Conservation (phyloP, 2,797 vertebrate genomes). For the Mico argentatus region DNA sequence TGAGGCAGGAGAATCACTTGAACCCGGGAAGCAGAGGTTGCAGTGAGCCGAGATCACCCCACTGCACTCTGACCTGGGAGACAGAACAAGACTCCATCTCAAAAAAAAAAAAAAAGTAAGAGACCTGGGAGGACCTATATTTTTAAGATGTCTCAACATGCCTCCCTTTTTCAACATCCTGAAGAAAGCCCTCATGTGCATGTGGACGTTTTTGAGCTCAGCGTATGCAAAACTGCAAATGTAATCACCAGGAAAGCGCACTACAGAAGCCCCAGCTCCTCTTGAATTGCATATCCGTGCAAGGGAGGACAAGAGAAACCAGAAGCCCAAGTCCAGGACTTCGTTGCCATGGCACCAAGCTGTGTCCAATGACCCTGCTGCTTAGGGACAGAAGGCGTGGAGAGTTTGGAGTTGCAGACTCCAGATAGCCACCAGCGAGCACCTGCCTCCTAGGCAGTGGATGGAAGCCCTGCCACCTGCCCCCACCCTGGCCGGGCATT, state of each 20-base stretch:
- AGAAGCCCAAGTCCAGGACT: background rate
- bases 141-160: background rate
- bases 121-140: background rate
- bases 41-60: no score
- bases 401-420: background rate
- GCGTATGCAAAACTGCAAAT: background rate
- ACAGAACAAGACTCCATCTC: no score
- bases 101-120: no score
- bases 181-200: background rate
- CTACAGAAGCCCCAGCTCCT: background rate
- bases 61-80: no score
- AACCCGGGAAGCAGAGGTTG: no score
- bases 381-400: background rate
- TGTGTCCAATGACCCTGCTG: background rate
- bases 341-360: background rate
- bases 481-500: background rate
- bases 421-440: background rate
- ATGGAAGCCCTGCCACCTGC: background rate
- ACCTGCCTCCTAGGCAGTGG: fast-evolving
- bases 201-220: background rate
- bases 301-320: background rate
- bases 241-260: background rate
- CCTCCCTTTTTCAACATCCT: background rate
- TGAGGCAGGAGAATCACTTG: no score
- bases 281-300: background rate